Evolutionary conservation across 2,113 vertebrate species (phyloP), one percentile per base, ranked within the genome.

Genomic region (Tragulus kanchil): DNA sequence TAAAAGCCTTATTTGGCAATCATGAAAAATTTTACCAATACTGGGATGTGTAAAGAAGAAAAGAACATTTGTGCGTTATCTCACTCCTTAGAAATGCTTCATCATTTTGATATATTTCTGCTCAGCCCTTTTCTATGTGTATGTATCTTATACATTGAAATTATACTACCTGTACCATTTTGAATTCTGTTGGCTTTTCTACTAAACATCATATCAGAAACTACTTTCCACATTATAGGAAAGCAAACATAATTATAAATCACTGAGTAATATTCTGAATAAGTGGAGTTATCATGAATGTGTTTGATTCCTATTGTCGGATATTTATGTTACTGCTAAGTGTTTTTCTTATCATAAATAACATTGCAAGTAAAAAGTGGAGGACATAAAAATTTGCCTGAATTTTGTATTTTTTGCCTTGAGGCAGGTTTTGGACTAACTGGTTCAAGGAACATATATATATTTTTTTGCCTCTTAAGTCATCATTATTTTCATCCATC

Each of bases 331-430:
- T 85, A 31, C 16, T 23, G 8, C 26, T 85, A 48, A 48, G 16
- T 36, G 19, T 21, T 31, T n/a, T 89, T 77, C 58, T 85, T 54
- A 2, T 91, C 89, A 69, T 91, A 96, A 95, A 88, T 90, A 95
- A 88, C 3, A 21, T 28, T 79, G 42, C 31, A 95, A 75, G 69
- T 97, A 79, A 95, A 96, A 90, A 67, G 77, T 42, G 4, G 8
- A 21, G 42, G 28, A 1, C 11, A 91, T 93, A 97, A 95, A 97
- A 89, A 95, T 91, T 96, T 96, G n/a, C 52, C 23, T 67, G 21
- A 78, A 36, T 89, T 87, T 93, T 90, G 9, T 90, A 4, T 73
- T 67, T 94, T 94, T 88, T 69, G 58, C 15, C 36, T 95, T 50
- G 81, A 92, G 86, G 73, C 89, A 71, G 50, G 54, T 95, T 90